Base-by-base conservation (phyloP, 2,113 vertebrate genomes). In the Coracopsis vasa region DNA sequence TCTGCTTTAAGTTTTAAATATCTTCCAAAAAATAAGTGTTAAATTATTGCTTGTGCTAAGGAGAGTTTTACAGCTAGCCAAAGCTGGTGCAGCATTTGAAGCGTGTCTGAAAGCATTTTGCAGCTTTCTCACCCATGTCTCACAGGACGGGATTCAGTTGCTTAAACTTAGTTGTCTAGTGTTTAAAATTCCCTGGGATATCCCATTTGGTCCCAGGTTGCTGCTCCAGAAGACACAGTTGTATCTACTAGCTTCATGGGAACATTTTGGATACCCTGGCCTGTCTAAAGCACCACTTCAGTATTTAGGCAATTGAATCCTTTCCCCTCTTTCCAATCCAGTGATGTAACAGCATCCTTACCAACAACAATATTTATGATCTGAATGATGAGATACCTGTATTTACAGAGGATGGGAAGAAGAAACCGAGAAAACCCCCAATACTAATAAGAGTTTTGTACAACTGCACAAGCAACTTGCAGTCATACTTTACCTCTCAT, bases 381-480 rank as follows among this genome's bases (percentile, higher is more conserved):
- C 39, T 69, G 53, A 88, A 64, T 39, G 10, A 74, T 80, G 47
- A 72, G 42, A 82, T 82, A 33, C 2, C 23, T 71, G 28, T 79
- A 82, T 67, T 88, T 86, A 75, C 29, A 69, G 35, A 50, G 17
- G 24, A n/a, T 74, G 33, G 45, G 35, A 61, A 92, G 56, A 82
- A 93, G 33, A 94, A 82, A n/a, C 33, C 33, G 13, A 3, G 14
- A 23, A 58, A 58, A 9, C 6, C 4, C 13, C 33, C 19, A 54
- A 23, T n/a, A n/a, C 33, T 47, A 0, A n/a, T 42, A 58, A 69
- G 28, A 5, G 35, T 71, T 85, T 84, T 71, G 7, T 33, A 27
- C 9, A 27, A 53, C 4, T 5, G 9, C n/a, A 41, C 0, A 4
- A 42, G 9, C 2, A 85, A 39, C 13, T 54, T 50, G 8, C 5